Conservation (phyloP, 2,113 vertebrate genomes). For the Craseonycteris thonglongyai region DNA sequence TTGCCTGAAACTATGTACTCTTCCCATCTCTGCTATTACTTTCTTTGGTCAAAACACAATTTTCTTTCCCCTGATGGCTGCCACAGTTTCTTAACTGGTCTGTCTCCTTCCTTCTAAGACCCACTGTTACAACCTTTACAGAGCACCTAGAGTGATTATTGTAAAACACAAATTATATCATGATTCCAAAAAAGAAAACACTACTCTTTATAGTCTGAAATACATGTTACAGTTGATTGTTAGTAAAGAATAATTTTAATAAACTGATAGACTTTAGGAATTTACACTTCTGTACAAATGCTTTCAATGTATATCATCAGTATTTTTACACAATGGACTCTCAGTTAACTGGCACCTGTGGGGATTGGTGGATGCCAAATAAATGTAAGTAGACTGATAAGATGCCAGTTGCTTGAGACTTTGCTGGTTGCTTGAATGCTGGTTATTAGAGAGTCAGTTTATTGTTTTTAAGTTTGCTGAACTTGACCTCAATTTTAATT, state of each 20-base stretch:
- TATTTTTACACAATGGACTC: no score
- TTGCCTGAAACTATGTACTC: background rate
- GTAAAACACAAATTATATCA: background rate
- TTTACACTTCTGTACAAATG: background rate
- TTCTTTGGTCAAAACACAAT: background rate
- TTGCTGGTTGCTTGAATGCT: no score
- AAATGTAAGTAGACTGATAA: no score
- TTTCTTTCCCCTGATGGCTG: background rate
- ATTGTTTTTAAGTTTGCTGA: background rate
- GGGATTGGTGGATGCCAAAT: no score
- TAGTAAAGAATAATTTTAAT: background rate
- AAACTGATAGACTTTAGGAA: background rate
- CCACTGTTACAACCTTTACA: background rate
- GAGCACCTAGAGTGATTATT: background rate
- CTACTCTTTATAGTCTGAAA: background rate
- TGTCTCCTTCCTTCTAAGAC: background rate
- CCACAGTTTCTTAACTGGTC: background rate
- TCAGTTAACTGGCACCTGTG: no score
- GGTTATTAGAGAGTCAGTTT: no score
- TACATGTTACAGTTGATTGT: background rate
- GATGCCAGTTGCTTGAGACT: no score
- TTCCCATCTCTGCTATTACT: background rate
- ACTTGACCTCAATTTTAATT: background rate
- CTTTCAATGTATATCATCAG: background rate
- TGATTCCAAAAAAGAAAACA: background rate